Evolutionary conservation across 2,113 vertebrate species (phyloP), one percentile per base, ranked within the genome.

Genomic region (Nannobrachium achirus): DNA sequence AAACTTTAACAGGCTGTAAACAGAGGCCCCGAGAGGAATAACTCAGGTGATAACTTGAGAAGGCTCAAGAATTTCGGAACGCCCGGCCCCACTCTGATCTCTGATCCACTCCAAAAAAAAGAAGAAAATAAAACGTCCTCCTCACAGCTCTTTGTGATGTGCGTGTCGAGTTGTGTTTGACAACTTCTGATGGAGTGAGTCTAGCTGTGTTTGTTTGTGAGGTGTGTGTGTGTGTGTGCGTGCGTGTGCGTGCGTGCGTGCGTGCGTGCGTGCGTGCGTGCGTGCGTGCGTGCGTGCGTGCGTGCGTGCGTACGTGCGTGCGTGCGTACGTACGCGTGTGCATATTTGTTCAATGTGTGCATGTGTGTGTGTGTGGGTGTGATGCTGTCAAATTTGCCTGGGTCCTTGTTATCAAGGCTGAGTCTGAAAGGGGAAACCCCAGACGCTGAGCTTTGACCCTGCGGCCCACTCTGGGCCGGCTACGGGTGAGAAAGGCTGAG

Each of bases 371-470:
- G 33, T 66, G 44, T 14, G 48, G 3, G 19, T 56, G 25, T 57
- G 19, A 58, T 58, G 33, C 78, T 88, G 83, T 87, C 62, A 80
- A 68, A 88, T 57, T 18, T 38, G 78, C 63, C 41, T 75, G 5
- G 14, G 68, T 49, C 77, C 70, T 81, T 75, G 78, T 89, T 91
- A 89, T 82, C 48, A 2, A 55, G 76, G 8, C 61, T n/a, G 13
- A 48, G 67, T 50, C 40, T 84, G 80, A 89, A 85, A 87, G 75
- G 81, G 84, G 78, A 88, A 88, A 86, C 88, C 78, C 81, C 63
- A 78, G 69, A 69, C 52, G 33, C 50, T 57, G 69, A 85, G 76
- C 89, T 75, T 18, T 80, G 70, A 82, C 71, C 73, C 71, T 66
- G 68, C 67, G 64, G 76, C 76, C 69, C 55, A 50, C 76, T 66